Evolutionary conservation across 2,797 vertebrate species (phyloP), one percentile per base, ranked within the genome.

Genomic region (Thamnophis elegans): DNA sequence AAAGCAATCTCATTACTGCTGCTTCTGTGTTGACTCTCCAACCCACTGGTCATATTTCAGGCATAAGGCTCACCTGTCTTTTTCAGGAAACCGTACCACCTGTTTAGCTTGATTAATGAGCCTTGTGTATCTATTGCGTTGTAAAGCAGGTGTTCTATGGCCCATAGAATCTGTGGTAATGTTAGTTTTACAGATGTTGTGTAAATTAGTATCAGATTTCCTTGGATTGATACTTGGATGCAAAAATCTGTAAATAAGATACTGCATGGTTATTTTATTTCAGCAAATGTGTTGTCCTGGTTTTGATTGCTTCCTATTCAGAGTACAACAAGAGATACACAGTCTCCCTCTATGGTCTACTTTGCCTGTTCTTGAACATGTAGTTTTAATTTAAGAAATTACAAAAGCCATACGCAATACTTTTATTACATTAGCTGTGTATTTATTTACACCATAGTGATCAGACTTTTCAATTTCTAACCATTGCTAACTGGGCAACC

Each of bases 71-170:
- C 89, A 65, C 4, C 28, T 4, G n/a, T n/a, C 53, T 87, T 78
- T 25, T 26, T 65, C 54, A 16, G 91, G 92, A 88, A 88, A 26
- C 0, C 58, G 47, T 0, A n/a, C 47, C 32, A 93, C 92, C 87
- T 36, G 26, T 94, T 94, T 91, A 56, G 18, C 93, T 82, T 12
- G 0, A 25, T 54, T 59, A 90, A 59, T 4, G 90, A 86, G 62
- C 28, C 60, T 73, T 1, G 0, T 0, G 14, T 55, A 47, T 20
- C 1, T 12, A 60, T 5, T 25, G 65, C 18, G 18, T 0, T 0
- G 92, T 60, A 0, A 0, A 88, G n/a, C 0, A 0, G 78, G 36
- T 89, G 89, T 56, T 14, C 22, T 28, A 0, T 9, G 16, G 13
- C 54, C 94, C 93, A 68, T 91, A 92, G 88, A 93, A 54, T 0